Base-by-base conservation (phyloP, 2,888 invertebrate species). In the Orchesellides sinensis region DNA sequence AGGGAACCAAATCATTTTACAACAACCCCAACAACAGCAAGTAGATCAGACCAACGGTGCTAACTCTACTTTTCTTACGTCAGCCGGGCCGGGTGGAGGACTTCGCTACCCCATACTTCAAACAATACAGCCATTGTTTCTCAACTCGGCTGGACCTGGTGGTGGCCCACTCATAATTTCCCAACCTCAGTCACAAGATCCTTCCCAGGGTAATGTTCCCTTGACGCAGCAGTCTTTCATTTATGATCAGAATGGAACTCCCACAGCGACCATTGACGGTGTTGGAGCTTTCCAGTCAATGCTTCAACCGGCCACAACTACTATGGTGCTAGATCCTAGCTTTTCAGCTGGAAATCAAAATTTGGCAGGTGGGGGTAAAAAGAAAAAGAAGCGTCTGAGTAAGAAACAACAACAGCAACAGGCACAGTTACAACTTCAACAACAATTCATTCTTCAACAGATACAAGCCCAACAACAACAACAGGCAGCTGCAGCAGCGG, bases 381-480 rank as follows among this genome's bases (percentile, higher is more conserved):
- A 88, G 59, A 88, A 88, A 73, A 88, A 88, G 85, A 87, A 87
- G 73, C 68, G 84, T 23, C 40, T 84, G 54, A 85, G 83, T 29
- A 88, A 90, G 29, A 89, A 90, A 61, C 87, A 90, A 61, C 88
- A 89, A 47, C 89, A 88, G 63, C 88, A 89, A 19, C 89, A 89
- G 73, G 89, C 89, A 23, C 85, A 89, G 21, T 90, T 90, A 19
- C 79, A 89, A 35, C 90, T 90, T 23, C 87, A 85, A 6, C 89
- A 88, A 66, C 87, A 88, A 54, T 88, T 87, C 52, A 80, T 87
- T 23, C 61, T 88, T 29, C 75, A 86, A 73, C 83, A 86, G 83
- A 84, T 85, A 49, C 89, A 85, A 23, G 89, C 89, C n/a, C 89
- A 88, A 27, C 85, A 85, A 54, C 86, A 86, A 27, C 85, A 85